A percentile compares a stretch with the other conserved stretches of the same genome.
phyloP scores from a whole-genome alignment of 2,888 invertebrate species.

The Argynnis bischoffii region DNA sequence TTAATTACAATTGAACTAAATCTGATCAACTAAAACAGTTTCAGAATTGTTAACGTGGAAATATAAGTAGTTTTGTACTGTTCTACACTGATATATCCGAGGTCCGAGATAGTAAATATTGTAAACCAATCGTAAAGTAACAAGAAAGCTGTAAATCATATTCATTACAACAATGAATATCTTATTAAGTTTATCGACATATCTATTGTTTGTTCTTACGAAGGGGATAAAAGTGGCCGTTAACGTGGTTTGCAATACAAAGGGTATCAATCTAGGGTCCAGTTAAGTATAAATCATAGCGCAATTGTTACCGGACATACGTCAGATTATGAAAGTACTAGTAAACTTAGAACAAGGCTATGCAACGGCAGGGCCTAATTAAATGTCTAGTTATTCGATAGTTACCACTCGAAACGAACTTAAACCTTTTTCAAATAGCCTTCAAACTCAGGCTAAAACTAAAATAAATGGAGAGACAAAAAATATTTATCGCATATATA shows the following conservation, averaged over 20 bases:
- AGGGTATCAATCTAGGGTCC: constrained; percentile 62
- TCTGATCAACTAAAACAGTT: neutral
- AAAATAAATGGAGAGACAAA: constrained; percentile 4
- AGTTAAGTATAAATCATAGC: constrained; percentile 67
- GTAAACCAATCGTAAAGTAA: constrained; percentile 25
- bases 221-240: constrained; percentile 59
- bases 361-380: constrained; percentile 75
- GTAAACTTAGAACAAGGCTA: constrained; percentile 61
- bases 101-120: constrained; percentile 30
- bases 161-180: constrained; percentile 36
- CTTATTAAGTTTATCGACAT: constrained; percentile 37
- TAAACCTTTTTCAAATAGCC: constrained; percentile 29
- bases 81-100: constrained; percentile 10
- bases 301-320: constrained; percentile 64
- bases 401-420: constrained; percentile 51
- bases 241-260: constrained; percentile 76
- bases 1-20: neutral
- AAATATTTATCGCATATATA: constrained; percentile 11
- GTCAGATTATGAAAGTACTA: constrained; percentile 70
- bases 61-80: constrained; percentile 7
- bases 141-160: constrained; percentile 37
- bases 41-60: neutral
- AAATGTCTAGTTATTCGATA: constrained; percentile 76
- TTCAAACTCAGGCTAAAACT: constrained; percentile 16
- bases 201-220: constrained; percentile 36